A percentile compares a stretch with the other conserved stretches of the same genome.
These are phyloP conservation scores for Neosalanx taihuensis DNA, from an alignment of 2,797 vertebrate species.

Conservation along the genomic window DNA sequence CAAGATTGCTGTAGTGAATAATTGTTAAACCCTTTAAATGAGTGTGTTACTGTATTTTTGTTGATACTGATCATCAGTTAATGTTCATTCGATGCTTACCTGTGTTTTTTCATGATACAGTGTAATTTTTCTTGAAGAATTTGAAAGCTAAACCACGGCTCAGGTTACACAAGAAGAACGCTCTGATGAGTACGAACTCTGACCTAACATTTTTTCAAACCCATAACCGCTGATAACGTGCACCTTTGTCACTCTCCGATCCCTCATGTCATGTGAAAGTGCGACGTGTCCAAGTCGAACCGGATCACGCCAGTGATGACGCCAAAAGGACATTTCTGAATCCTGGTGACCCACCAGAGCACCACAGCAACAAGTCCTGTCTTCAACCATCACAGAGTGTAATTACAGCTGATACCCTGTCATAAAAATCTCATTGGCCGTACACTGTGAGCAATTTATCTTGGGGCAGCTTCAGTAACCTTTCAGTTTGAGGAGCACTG, in stretches of 20 bases:
- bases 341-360: constrained; percentile 13
- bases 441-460: constrained; percentile 1
- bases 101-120: too few relatives aligned
- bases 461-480: constrained; percentile 9
- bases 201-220: too few relatives aligned
- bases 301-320: not conserved
- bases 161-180: too few relatives aligned
- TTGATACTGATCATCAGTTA: too few relatives aligned
- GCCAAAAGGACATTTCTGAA: constrained; percentile 6
- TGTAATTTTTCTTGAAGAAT: too few relatives aligned
- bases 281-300: not conserved
- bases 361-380: constrained; percentile 21
- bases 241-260: not conserved
- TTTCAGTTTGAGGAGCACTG: constrained; percentile 10
- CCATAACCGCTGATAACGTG: too few relatives aligned
- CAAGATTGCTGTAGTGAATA: too few relatives aligned
- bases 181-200: too few relatives aligned
- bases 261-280: constrained; percentile 1
- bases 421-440: constrained; percentile 20
- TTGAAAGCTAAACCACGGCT: too few relatives aligned
- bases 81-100: too few relatives aligned
- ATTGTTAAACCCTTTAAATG: too few relatives aligned
- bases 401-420: constrained; percentile 20
- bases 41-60: too few relatives aligned
- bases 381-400: constrained; percentile 11